These are phyloP conservation scores for Xylophagus ater DNA, from an alignment of 2,888 invertebrate genomes.

Conservation along the genomic window DNA sequence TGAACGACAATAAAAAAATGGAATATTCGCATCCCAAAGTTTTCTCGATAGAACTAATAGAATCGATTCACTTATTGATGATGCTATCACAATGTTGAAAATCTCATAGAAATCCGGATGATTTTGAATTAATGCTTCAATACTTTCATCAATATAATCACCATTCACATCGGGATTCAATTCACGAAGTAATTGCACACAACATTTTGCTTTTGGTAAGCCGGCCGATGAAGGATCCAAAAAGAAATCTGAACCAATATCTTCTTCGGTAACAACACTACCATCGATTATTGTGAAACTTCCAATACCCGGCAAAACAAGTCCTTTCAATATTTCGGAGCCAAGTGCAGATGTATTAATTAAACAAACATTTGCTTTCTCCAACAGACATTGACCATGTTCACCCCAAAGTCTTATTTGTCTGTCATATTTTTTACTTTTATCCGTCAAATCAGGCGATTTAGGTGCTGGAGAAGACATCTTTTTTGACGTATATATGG, in stretches of 20 bases:
- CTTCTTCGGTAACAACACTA: conserved; percentile 69
- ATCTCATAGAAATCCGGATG: conserved; percentile 80
- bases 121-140: conserved; percentile 71
- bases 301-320: conserved; percentile 89
- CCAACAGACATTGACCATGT: conserved; percentile 85
- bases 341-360: conserved; percentile 89
- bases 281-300: conserved; percentile 90
- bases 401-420: conserved; percentile 95
- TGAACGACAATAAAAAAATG: conserved; percentile 75
- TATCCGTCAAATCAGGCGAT: conserved; percentile 57
- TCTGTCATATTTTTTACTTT: conserved; percentile 63
- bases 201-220: conserved; percentile 70
- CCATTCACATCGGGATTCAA: conserved; percentile 89
- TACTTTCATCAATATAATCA: conserved; percentile 80
- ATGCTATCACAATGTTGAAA: conserved; percentile 63
- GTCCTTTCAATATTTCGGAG: conserved; percentile 88
- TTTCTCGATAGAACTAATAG: conserved; percentile 62
- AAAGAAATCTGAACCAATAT: conserved; percentile 93
- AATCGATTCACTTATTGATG: conserved; percentile 36
- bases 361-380: conserved; percentile 81
- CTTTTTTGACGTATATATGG: too few relatives aligned
- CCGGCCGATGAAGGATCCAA: conserved; percentile 72
- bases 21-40: conserved; percentile 76
- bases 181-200: conserved; percentile 73
- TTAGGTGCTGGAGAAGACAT: conserved; percentile 43